Evolutionary conservation across 1,140 invertebrate genomes (phyloP).

Genomic region (Rhyzopertha dominica): DNA sequence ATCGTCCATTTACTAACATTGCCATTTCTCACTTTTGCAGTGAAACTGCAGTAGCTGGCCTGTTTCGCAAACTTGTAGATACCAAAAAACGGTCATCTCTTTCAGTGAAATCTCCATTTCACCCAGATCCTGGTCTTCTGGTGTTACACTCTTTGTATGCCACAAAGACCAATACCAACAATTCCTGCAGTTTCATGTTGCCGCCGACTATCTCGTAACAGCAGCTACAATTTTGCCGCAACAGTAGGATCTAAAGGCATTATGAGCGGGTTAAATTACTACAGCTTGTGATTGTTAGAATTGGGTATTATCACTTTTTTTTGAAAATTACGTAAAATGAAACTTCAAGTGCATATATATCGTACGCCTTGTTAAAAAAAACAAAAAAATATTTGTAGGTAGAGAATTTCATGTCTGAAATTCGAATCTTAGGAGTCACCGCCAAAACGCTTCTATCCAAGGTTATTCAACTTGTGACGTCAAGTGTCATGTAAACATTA

Average conservation of each 20-base stretch:
- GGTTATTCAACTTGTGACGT: too few relatives aligned
- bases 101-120: background rate
- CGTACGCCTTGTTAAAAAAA: too few relatives aligned
- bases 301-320: too few relatives aligned
- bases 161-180: constrained; percentile 5
- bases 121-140: constrained; percentile 2
- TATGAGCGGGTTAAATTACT: background rate
- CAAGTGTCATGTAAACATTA: too few relatives aligned
- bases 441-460: too few relatives aligned
- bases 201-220: constrained; percentile 9
- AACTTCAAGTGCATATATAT: too few relatives aligned
- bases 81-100: too few relatives aligned
- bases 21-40: background rate
- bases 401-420: too few relatives aligned
- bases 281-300: too few relatives aligned
- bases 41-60: background rate
- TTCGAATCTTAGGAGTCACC: too few relatives aligned
- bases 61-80: background rate
- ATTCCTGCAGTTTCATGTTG: constrained; percentile 11
- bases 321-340: too few relatives aligned
- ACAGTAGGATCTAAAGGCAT: constrained; percentile 12
- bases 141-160: constrained; percentile 6
- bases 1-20: constrained; percentile 2
- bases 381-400: too few relatives aligned
- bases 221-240: constrained; percentile 3